Percentiles rank a stretch among this genome's conserved stretches.
These are phyloP conservation scores for Yoshiicerus persimilis DNA, from an alignment of 1,140 invertebrate species.

Conservation along the genomic window DNA sequence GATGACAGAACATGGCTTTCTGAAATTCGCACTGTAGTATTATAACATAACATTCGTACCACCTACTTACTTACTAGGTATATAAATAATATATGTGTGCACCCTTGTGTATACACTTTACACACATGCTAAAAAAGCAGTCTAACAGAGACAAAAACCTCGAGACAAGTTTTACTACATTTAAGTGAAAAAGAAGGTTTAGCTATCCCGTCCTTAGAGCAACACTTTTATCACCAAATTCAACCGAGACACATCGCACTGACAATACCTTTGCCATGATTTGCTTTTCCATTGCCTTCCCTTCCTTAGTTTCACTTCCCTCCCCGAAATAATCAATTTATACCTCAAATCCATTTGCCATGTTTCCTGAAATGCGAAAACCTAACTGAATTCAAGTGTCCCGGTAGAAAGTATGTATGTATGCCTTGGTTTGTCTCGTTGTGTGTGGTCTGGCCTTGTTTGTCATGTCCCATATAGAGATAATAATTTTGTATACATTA, in stretches of 20 bases:
- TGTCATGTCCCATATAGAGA: not conserved
- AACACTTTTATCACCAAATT: not conserved
- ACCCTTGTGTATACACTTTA: too few species aligned
- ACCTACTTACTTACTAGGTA: too few species aligned
- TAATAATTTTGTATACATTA: not conserved
- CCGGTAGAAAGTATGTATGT: not conserved
- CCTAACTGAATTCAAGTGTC: constrained; percentile 3
- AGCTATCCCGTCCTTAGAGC: not conserved
- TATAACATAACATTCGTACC: too few species aligned
- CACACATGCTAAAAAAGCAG: not conserved
- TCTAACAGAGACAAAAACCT: not conserved
- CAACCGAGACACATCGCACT: not conserved
- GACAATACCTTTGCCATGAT: not conserved
- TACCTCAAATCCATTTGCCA: not conserved
- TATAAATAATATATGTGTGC: too few species aligned
- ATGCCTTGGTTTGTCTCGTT: not conserved
- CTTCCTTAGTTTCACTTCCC: not conserved
- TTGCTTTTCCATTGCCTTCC: not conserved
- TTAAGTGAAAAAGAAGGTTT: not conserved
- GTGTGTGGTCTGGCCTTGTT: not conserved
- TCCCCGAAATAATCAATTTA: constrained; percentile 3
- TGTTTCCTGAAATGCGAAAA: constrained; percentile 1
- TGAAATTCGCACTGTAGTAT: too few species aligned
- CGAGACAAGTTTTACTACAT: not conserved
- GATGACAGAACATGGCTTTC: too few species aligned